These are phyloP conservation scores for Thymelicus acteon DNA, from an alignment of 2,888 invertebrate species.

Conservation along the genomic window DNA sequence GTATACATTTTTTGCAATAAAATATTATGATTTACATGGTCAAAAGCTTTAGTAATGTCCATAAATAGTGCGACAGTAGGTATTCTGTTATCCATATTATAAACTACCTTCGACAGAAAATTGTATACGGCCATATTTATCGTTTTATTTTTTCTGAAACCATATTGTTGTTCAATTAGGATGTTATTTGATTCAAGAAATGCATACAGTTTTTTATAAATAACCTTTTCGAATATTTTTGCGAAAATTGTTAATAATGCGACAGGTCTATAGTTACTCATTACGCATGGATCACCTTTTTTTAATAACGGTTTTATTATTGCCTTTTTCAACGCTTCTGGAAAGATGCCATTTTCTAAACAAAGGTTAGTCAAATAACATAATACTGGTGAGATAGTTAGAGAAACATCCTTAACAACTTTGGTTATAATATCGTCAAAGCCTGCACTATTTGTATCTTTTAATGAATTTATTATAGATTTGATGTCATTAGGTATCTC, in stretches of 20 bases:
- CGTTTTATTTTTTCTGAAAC: not conserved
- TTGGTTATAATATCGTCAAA: slow-evolving; percentile 8
- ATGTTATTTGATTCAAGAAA: slow-evolving; percentile 7
- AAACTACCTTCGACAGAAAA: not conserved
- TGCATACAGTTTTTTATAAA: not conserved
- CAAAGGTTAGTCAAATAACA: not conserved
- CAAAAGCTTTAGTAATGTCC: not conserved
- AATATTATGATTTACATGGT: not conserved
- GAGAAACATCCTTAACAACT: slow-evolving; percentile 3
- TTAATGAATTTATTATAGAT: not conserved
- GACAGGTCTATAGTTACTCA: not conserved
- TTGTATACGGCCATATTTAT: slow-evolving; percentile 2
- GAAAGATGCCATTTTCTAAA: slow-evolving; percentile 12
- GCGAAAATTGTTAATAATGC: slow-evolving; percentile 9
- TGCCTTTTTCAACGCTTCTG: slow-evolving; percentile 6
- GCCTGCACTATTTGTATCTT: slow-evolving; percentile 5
- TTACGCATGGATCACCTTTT: not conserved
- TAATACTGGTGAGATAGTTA: not conserved
- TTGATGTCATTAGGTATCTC: not conserved
- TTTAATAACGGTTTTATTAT: slow-evolving; percentile 11
- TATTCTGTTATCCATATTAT: not conserved
- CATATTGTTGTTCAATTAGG: not conserved
- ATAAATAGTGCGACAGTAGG: not conserved
- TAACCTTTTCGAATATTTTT: slow-evolving; percentile 14
- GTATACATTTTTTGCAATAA: not conserved